Conservation (phyloP, 2,888 invertebrate species). For the Agrochola macilenta region DNA sequence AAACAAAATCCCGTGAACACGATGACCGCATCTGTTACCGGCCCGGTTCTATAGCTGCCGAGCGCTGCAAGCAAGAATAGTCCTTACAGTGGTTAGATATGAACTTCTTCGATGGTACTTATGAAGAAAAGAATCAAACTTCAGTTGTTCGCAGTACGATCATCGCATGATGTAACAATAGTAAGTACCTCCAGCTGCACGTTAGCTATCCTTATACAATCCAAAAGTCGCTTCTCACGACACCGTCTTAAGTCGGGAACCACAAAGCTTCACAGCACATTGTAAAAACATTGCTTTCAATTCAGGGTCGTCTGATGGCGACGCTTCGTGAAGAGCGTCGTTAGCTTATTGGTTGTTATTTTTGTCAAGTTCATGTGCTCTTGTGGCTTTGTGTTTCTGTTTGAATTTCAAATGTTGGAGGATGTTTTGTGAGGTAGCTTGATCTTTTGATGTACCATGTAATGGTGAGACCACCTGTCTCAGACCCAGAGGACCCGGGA, state of each 20-base stretch:
- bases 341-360: slow-evolving; percentile 56
- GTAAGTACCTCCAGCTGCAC: slow-evolving; percentile 8
- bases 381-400: slow-evolving; percentile 30
- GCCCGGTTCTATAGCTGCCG: too few relatives aligned
- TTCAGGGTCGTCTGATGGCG: slow-evolving; percentile 49
- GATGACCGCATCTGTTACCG: too few relatives aligned
- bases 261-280: slow-evolving; percentile 46
- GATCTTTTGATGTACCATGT: not conserved
- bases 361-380: slow-evolving; percentile 41
- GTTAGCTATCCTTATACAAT: slow-evolving; percentile 17
- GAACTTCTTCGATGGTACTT: too few relatives aligned
- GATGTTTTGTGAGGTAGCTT: slow-evolving; percentile 1
- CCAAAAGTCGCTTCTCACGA: slow-evolving; percentile 44
- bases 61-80: too few relatives aligned
- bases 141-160: not conserved
- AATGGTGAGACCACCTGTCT: too few relatives aligned
- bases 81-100: too few relatives aligned
- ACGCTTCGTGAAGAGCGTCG: slow-evolving; percentile 50
- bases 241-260: slow-evolving; percentile 31
- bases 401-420: slow-evolving; percentile 10
- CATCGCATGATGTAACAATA: not conserved
- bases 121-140: not conserved
- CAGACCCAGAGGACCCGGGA: too few relatives aligned
- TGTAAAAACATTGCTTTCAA: slow-evolving; percentile 48
- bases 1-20: too few relatives aligned